phyloP scores from a whole-genome alignment of 2,797 vertebrate genomes.

The Taenioides sp. region DNA sequence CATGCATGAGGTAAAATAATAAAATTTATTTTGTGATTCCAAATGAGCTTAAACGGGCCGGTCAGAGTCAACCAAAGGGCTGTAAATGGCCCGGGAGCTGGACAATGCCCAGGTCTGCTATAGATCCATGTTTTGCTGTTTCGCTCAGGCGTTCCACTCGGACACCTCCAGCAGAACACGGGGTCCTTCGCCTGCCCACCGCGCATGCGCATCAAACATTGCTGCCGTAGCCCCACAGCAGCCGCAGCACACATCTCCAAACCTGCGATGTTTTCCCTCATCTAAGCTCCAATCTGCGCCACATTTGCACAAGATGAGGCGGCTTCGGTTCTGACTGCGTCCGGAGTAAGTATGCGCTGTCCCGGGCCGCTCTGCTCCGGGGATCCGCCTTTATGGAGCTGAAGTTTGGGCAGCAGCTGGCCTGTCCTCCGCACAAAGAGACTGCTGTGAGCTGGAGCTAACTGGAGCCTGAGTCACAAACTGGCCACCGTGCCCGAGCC shows the following conservation, averaged over 20 bases:
- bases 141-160: not conserved
- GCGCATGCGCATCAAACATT: not conserved
- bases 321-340: not conserved
- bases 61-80: too few species aligned
- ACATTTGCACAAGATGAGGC: not conserved
- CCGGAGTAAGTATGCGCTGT: not conserved
- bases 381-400: not conserved
- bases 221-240: not conserved
- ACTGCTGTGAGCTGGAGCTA: conserved; percentile 52
- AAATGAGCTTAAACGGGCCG: too few species aligned
- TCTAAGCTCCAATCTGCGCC: not conserved
- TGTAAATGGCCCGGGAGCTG: too few species aligned
- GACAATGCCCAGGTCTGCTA: too few species aligned
- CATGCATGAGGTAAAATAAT: too few species aligned
- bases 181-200: not conserved
- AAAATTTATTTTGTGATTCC: too few species aligned
- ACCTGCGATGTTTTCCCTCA: not conserved
- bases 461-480: conserved; percentile 27
- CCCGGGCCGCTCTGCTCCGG: not conserved
- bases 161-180: not conserved
- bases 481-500: conserved; percentile 1
- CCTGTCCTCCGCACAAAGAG: conserved; percentile 67
- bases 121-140: too few species aligned
- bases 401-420: not conserved
- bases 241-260: not conserved